Conservation (phyloP, 2,113 vertebrate species). For the Aegithalos caudatus region DNA sequence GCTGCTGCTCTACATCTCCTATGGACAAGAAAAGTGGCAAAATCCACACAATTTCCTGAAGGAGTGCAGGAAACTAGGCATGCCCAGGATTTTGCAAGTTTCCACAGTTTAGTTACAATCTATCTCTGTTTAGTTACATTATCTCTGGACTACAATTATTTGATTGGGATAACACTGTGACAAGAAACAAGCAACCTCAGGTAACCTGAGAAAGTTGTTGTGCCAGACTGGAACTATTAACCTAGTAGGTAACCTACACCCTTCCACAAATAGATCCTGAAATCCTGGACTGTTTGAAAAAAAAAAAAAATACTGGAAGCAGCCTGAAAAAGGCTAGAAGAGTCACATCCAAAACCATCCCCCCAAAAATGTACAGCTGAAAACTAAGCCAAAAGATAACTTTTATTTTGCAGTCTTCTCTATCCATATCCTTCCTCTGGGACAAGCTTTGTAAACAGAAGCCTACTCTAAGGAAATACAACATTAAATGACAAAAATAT, state of each 20-base stretch:
- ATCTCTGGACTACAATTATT: background rate
- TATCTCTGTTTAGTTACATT: background rate
- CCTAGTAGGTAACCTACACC: background rate
- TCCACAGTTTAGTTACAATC: background rate
- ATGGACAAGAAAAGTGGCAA: background rate
- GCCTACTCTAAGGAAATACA: background rate
- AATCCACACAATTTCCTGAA: background rate
- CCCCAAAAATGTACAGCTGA: background rate
- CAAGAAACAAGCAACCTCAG: background rate
- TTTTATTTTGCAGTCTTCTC: background rate
- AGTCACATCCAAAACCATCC: background rate
- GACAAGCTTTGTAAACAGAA: background rate
- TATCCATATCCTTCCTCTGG: background rate
- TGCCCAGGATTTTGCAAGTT: background rate
- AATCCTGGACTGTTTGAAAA: background rate
- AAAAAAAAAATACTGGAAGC: background rate
- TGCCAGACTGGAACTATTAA: background rate
- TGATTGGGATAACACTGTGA: background rate
- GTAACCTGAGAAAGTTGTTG: background rate
- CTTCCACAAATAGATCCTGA: background rate
- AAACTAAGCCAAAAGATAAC: background rate
- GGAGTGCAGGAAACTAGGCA: background rate
- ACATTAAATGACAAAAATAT: background rate
- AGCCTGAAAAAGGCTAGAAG: background rate
- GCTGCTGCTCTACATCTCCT: background rate